These are phyloP conservation scores for Stegostoma tigrinum DNA, from an alignment of 2,113 vertebrate species.

Conservation along the genomic window DNA sequence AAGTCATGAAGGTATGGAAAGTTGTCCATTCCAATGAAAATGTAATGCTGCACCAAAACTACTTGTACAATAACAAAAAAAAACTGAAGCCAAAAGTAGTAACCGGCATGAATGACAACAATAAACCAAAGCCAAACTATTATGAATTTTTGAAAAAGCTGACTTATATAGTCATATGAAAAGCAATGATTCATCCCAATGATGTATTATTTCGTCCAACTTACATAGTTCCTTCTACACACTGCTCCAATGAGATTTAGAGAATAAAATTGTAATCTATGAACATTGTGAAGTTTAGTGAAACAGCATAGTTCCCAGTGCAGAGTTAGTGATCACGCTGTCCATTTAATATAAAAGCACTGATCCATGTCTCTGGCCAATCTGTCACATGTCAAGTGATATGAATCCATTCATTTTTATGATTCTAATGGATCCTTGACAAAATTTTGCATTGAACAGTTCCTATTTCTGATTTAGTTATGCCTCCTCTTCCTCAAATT, in stretches of 20 bases:
- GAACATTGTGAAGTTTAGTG: neutral
- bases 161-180: neutral
- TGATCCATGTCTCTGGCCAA: neutral
- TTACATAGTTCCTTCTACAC: no score
- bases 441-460: neutral
- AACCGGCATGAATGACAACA: no score
- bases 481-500: neutral
- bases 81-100: no score
- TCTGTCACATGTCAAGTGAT: neutral
- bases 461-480: neutral
- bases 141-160: neutral
- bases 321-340: neutral
- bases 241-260: neutral
- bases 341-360: neutral
- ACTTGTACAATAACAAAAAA: no score
- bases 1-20: no score
- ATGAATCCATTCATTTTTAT: neutral
- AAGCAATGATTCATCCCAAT: neutral
- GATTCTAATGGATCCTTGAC: neutral
- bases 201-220: neutral
- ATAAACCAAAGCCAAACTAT: neutral
- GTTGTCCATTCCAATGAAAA: no score
- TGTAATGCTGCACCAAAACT: no score
- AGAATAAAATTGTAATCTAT: neutral
- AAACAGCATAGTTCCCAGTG: neutral